Percentiles rank a stretch among this genome's conserved stretches.
phyloP scores from a whole-genome alignment of 2,113 vertebrate genomes.

The Indri indri region DNA sequence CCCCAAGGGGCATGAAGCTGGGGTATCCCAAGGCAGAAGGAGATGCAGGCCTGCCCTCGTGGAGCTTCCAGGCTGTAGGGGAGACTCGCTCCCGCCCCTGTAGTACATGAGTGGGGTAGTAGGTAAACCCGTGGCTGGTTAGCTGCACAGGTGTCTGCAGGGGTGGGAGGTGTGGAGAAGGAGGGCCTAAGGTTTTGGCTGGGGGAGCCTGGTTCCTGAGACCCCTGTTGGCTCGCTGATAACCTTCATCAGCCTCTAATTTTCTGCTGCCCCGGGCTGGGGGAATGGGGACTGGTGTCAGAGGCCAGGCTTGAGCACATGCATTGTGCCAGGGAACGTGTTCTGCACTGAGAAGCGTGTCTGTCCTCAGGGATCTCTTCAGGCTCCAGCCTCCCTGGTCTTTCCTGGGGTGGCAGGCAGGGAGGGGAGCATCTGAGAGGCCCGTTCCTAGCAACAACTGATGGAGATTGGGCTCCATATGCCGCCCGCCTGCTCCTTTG shows the following conservation, averaged over 20 bases:
- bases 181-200: neutral
- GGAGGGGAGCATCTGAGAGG: neutral
- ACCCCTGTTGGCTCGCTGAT: neutral
- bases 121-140: rapidly evolving
- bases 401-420: neutral
- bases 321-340: neutral
- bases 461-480: neutral
- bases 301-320: neutral
- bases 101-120: neutral
- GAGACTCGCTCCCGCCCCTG: neutral
- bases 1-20: neutral
- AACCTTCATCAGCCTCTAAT: neutral
- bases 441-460: neutral
- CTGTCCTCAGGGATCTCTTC: neutral
- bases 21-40: neutral
- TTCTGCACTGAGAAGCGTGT: neutral
- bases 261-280: neutral
- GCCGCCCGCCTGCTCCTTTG: neutral
- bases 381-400: neutral
- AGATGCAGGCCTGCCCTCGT: neutral
- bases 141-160: neutral
- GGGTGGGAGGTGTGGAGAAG: neutral
- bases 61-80: neutral
- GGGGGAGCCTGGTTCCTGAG: neutral
- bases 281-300: neutral